These are phyloP conservation scores for Prionailurus bengalensis DNA, from an alignment of 2,113 vertebrate genomes.

Conservation along the genomic window DNA sequence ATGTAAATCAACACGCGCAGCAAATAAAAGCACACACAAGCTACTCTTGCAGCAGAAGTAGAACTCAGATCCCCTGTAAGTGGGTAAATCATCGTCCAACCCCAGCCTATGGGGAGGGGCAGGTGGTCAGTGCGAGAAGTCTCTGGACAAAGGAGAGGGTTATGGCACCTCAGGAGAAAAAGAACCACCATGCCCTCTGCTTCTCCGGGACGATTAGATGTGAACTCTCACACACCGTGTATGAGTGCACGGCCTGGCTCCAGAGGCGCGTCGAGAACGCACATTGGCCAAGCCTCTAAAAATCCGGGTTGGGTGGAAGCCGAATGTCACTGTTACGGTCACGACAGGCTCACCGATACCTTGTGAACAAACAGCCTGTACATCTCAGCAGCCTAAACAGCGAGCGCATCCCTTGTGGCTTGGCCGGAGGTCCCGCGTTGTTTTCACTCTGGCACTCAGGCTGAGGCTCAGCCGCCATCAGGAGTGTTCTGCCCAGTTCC, in stretches of 20 bases:
- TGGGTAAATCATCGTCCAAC: not conserved
- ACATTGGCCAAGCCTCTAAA: too few relatives aligned
- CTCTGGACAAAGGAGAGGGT: not conserved
- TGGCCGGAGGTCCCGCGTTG: rapidly evolving
- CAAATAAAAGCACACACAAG: rapidly evolving
- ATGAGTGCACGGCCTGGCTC: rapidly evolving
- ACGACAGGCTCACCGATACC: too few relatives aligned
- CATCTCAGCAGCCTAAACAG: too few relatives aligned
- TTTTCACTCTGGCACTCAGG: not conserved
- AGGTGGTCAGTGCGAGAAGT: too few relatives aligned
- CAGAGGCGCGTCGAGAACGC: rapidly evolving
- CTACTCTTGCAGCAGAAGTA: rapidly evolving
- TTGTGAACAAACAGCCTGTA: too few relatives aligned
- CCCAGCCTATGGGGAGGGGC: too few relatives aligned
- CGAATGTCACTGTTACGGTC: rapidly evolving
- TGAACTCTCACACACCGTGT: not conserved
- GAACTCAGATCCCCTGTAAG: too few relatives aligned
- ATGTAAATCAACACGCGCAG: not conserved
- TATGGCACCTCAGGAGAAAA: not conserved
- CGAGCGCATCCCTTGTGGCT: rapidly evolving
- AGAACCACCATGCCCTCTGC: not conserved
- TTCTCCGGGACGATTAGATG: too few relatives aligned
- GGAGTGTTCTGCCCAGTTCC: not conserved
- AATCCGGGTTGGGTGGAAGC: not conserved
- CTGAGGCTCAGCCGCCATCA: not conserved